Conservation (phyloP, 1,140 invertebrate species). For the Tetramorium parvispinum region DNA sequence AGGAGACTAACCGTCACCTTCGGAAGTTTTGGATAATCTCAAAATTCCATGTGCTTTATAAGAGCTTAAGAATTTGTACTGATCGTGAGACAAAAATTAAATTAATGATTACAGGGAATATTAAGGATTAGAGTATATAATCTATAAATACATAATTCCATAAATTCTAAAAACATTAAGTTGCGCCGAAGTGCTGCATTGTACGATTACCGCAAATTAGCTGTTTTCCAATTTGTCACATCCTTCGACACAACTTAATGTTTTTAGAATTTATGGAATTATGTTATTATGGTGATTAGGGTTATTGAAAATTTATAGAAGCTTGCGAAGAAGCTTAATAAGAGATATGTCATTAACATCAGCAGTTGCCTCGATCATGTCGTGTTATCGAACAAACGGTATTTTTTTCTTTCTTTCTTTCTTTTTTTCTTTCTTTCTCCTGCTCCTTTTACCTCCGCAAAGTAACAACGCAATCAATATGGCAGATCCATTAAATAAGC, state of each 20-base stretch:
- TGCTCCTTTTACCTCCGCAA: not conserved
- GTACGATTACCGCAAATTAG: too few relatives aligned
- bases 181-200: not conserved
- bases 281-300: not conserved
- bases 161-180: not conserved
- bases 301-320: not conserved
- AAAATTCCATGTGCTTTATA: not conserved
- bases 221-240: too few relatives aligned
- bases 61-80: not conserved
- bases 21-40: not conserved
- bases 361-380: not conserved
- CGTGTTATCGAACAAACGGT: not conserved
- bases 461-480: conserved; percentile 9
- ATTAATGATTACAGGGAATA: not conserved
- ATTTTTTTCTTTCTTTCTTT: not conserved
- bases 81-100: not conserved
- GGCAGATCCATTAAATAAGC: conserved; percentile 62
- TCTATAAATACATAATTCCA: not conserved
- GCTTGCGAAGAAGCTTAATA: not conserved
- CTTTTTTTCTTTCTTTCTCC: not conserved
- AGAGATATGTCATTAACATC: conserved; percentile 14
- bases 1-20: conserved; percentile 12
- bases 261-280: not conserved
- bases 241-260: not conserved
- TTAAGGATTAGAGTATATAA: not conserved